Evolutionary conservation across 2,113 vertebrate species (phyloP).

Genomic region (Fukomys damarensis): DNA sequence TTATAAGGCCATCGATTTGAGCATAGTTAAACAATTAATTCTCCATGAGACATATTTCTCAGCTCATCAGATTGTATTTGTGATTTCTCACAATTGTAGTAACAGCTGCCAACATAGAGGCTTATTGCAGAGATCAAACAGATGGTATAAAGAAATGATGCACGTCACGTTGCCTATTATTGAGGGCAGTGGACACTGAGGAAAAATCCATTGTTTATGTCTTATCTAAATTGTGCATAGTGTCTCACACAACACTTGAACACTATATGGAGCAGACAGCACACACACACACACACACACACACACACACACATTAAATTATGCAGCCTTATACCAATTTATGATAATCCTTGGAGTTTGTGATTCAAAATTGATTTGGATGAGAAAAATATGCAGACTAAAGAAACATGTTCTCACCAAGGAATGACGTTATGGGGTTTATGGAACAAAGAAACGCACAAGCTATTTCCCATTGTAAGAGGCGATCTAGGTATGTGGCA

Average conservation of each 20-base stretch:
- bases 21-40: constrained; percentile 9
- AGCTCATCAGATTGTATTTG: constrained; percentile 38
- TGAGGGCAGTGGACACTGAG: neutral
- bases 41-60: constrained; percentile 18
- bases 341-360: accelerated
- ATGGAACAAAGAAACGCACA: neutral
- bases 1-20: neutral
- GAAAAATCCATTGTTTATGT: neutral
- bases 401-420: neutral
- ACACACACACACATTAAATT: neutral
- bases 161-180: neutral
- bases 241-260: neutral
- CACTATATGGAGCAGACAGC: neutral
- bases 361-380: neutral
- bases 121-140: neutral
- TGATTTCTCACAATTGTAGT: constrained; percentile 54
- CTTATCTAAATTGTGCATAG: neutral
- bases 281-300: neutral
- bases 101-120: constrained; percentile 45
- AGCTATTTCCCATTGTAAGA: neutral
- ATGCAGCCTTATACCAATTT: neutral
- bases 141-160: constrained; percentile 8
- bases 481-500: accelerated
- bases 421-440: neutral
- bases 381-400: neutral